Evolutionary conservation across 2,888 invertebrate species (phyloP).

Genomic region (Philereme transversata): DNA sequence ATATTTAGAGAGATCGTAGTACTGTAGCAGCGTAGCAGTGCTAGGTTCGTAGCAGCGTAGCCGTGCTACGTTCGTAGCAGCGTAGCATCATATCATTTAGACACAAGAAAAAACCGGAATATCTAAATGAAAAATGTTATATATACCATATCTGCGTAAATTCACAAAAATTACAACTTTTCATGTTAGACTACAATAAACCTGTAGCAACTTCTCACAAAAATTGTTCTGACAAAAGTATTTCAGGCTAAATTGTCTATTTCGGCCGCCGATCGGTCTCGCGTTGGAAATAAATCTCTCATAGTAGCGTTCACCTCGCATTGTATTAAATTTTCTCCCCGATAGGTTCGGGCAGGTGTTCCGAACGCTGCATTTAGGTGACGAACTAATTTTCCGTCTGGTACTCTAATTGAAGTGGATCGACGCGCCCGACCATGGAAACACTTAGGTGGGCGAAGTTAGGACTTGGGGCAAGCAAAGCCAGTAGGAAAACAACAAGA

Average conservation of each 20-base stretch:
- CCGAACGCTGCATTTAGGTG: slow-evolving; percentile 28
- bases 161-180: no score
- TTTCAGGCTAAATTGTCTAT: background rate
- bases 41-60: slow-evolving; percentile 1
- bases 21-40: background rate
- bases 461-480: slow-evolving; percentile 2
- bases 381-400: slow-evolving; percentile 44
- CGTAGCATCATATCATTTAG: slow-evolving; percentile 6
- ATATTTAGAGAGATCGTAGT: no score
- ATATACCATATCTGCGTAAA: no score
- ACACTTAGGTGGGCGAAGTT: slow-evolving; percentile 27
- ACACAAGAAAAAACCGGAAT: no score
- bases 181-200: no score
- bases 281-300: slow-evolving; percentile 9
- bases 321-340: slow-evolving; percentile 13
- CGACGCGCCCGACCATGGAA: slow-evolving; percentile 37
- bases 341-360: slow-evolving; percentile 17
- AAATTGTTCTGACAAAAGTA: no score
- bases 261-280: background rate
- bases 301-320: background rate
- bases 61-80: slow-evolving; percentile 3
- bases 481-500: background rate
- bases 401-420: slow-evolving; percentile 45
- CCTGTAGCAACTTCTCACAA: no score
- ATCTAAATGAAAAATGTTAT: no score